Base-by-base conservation (phyloP, 2,888 invertebrate species). In the Limenitis camilla region DNA sequence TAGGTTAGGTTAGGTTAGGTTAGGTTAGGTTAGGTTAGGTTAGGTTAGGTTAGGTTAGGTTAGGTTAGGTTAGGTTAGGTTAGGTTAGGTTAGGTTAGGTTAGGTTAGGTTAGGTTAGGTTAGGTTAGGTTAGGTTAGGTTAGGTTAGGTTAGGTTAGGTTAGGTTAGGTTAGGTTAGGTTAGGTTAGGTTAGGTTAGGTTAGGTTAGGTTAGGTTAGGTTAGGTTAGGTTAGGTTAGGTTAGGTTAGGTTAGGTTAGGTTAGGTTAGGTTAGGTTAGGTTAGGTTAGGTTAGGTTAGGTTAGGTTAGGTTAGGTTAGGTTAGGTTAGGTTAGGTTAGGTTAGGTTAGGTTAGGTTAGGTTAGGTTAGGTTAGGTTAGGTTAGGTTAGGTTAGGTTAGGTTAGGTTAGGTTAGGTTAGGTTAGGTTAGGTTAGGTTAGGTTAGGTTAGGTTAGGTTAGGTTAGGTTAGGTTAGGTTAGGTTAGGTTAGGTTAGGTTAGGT, bases 71-170 rank as follows among this genome's bases (percentile, higher is more conserved):
- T n/a, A n/a, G n/a, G n/a, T n/a, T n/a, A 49, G 55, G 51, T 55
- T 45, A 49, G 51, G 7, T 39, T 10, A 39, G 8, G 11, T 39
- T 39, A 39, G 39, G 7, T 39, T 52, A 52, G 49, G 49, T 48
- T 55, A 48, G 52, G 55, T 51, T 55, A 40, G 45, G 52, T 52
- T 55, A 51, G 51, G 55, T 50, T 50, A 32, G 10, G 31, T n/a
- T 30, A n/a, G n/a, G n/a, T n/a, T n/a, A n/a, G n/a, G n/a, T n/a
- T n/a, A n/a, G n/a, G n/a, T n/a, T 42, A 9, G n/a, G 31, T 10
- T 42, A 11, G 19, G 42, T 10, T 42, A 11, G 19, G 42, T 10
- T 42, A 11, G 40, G 51, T 44, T 48, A 48, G 48, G 50, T 43
- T 53, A 43, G 27, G 40, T 11, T 38, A n/a, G 27, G 40, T 40